Percentiles rank a stretch among this genome's conserved stretches.
phyloP scores from a whole-genome alignment of 64 coral and sea anemone species.

The Actinia equina region DNA sequence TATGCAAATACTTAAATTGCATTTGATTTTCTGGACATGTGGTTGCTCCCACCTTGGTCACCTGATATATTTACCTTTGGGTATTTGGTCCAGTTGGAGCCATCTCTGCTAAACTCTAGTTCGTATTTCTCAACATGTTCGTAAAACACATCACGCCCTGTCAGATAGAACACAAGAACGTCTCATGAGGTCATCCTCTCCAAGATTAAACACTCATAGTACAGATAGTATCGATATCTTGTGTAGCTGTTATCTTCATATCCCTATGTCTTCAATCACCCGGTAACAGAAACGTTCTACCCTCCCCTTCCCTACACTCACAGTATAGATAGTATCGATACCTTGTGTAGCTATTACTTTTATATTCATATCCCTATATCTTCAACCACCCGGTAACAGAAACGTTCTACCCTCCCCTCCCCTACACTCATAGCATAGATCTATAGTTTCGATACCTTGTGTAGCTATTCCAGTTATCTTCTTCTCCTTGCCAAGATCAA shows the following conservation, averaged over 20 bases:
- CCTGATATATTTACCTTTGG: not conserved
- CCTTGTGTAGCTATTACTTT: slow-evolving; percentile 54
- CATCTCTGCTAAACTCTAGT: slow-evolving; percentile 48
- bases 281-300: too few relatives aligned
- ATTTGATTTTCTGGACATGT: too few relatives aligned
- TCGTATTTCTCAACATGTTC: slow-evolving; percentile 57
- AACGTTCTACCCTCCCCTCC: not conserved
- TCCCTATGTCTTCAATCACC: too few relatives aligned
- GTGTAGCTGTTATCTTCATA: too few relatives aligned
- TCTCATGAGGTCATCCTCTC: too few relatives aligned
- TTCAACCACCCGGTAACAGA: not conserved
- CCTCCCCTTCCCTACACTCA: not conserved
- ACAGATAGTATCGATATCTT: too few relatives aligned
- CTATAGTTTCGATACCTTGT: slow-evolving; percentile 17
- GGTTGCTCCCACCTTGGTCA: too few relatives aligned
- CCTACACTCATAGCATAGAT: not conserved
- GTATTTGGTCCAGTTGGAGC: slow-evolving; percentile 3
- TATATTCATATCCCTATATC: slow-evolving; percentile 15
- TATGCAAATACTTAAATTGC: too few relatives aligned
- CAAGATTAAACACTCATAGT: too few relatives aligned
- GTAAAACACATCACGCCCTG: slow-evolving; percentile 52
- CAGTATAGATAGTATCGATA: not conserved
- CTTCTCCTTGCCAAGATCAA: slow-evolving; percentile 38
- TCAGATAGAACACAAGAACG: not conserved
- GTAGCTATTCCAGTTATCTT: slow-evolving; percentile 46